Conservation (phyloP, 2,797 vertebrate genomes). For the Halcyon smyrnensis region DNA sequence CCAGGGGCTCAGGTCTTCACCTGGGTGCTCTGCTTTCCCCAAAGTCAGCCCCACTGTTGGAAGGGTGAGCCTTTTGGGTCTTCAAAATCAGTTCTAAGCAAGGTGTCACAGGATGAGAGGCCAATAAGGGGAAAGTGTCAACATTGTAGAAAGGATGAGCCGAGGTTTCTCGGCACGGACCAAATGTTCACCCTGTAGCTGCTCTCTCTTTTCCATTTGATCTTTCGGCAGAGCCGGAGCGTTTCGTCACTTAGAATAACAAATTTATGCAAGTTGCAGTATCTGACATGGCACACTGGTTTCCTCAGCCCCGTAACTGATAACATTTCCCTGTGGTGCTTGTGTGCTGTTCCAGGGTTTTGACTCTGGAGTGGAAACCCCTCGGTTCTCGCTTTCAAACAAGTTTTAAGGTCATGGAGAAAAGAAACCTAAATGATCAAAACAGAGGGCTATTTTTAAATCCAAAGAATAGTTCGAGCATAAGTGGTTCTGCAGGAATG, state of each 20-base stretch:
- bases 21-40: not conserved
- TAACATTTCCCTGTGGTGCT: not conserved
- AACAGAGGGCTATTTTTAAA: slow-evolving; percentile 28
- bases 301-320: not conserved
- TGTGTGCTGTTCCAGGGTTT: not conserved
- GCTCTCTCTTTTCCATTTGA: not conserved
- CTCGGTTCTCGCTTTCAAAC: not conserved
- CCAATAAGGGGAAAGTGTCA: not conserved
- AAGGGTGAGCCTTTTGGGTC: not conserved
- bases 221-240: not conserved
- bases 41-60: not conserved
- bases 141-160: not conserved
- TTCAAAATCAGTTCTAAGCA: not conserved
- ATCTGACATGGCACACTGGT: not conserved
- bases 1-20: not conserved
- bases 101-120: not conserved
- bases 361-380: not conserved
- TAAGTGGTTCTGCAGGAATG: slow-evolving; percentile 12
- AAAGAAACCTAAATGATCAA: slow-evolving; percentile 17
- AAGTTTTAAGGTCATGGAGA: not conserved
- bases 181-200: not conserved
- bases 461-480: not conserved
- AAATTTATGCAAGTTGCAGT: not conserved
- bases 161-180: accelerated
- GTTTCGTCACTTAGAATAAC: slow-evolving; percentile 6